phyloP scores from a whole-genome alignment of 2,113 vertebrate genomes.

The Megaceryle torquata region DNA sequence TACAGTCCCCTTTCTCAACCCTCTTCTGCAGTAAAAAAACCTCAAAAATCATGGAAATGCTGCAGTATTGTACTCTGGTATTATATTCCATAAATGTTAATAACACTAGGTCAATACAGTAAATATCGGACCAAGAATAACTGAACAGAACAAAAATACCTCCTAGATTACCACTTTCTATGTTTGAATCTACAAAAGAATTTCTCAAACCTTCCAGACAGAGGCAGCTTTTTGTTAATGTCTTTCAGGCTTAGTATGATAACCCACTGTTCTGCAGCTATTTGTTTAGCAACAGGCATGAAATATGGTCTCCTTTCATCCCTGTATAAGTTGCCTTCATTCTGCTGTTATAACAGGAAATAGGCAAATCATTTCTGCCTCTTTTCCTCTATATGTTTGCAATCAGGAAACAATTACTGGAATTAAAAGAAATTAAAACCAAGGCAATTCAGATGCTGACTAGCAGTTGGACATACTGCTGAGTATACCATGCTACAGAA shows the following conservation, averaged over 20 bases:
- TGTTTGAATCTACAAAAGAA: constrained; percentile 34
- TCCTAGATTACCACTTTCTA: constrained; percentile 26
- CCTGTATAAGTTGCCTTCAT: neutral
- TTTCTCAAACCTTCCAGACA: neutral
- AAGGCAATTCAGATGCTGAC: neutral
- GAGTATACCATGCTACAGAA: neutral
- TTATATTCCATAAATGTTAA: neutral
- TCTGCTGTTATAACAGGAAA: constrained; percentile 41
- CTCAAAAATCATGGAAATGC: neutral
- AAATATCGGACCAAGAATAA: neutral
- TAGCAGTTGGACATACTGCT: neutral
- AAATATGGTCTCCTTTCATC: constrained; percentile 44
- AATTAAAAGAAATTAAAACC: neutral
- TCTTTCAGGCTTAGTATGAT: constrained; percentile 24
- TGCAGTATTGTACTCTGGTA: neutral
- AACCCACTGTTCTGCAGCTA: constrained; percentile 27
- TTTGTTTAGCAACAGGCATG: constrained; percentile 52
- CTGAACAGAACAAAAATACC: constrained; percentile 19
- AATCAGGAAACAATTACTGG: constrained; percentile 4
- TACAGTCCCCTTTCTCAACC: neutral
- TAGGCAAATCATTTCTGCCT: constrained; percentile 22
- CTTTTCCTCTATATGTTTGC: neutral
- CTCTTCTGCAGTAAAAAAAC: neutral
- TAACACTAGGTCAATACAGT: neutral
- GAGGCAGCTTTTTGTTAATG: constrained; percentile 34